Percentiles rank a stretch among this genome's conserved stretches.
phyloP scores from a whole-genome alignment of 2,888 invertebrate genomes.

The Exocentrus adspersus region DNA sequence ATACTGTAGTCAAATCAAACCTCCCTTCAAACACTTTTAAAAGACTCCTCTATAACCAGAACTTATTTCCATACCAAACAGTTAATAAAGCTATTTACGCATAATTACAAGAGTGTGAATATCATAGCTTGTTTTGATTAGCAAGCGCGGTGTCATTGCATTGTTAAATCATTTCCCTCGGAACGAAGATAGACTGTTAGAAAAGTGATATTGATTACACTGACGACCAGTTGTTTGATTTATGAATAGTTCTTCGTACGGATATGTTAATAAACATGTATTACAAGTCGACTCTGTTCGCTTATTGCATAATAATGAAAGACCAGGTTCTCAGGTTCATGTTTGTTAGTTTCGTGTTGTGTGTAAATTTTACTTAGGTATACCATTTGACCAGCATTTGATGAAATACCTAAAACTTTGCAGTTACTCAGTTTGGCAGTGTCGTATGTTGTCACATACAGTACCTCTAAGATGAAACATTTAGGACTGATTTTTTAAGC shows the following conservation, averaged over 20 bases:
- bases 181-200: constrained; percentile 26
- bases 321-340: constrained; percentile 10
- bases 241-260: constrained; percentile 41
- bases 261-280: constrained; percentile 44
- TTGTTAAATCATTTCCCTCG: constrained; percentile 20
- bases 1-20: background rate
- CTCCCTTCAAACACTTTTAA: background rate
- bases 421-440: too few relatives aligned
- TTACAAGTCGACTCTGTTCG: constrained; percentile 36
- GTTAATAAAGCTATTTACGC: constrained; percentile 22
- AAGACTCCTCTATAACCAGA: constrained; percentile 3
- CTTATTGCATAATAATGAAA: constrained; percentile 31
- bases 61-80: constrained; percentile 18
- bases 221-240: constrained; percentile 45
- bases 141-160: constrained; percentile 20
- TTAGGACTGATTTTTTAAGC: too few relatives aligned
- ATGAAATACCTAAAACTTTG: too few relatives aligned
- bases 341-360: constrained; percentile 8
- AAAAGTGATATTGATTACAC: constrained; percentile 43
- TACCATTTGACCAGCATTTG: too few relatives aligned
- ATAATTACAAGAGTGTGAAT: constrained; percentile 21
- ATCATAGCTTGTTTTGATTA: constrained; percentile 11
- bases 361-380: background rate
- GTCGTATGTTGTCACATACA: too few relatives aligned
- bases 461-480: too few relatives aligned